Evolutionary conservation across 2,113 vertebrate species (phyloP).

Genomic region (Pseudorectes ferrugineus): DNA sequence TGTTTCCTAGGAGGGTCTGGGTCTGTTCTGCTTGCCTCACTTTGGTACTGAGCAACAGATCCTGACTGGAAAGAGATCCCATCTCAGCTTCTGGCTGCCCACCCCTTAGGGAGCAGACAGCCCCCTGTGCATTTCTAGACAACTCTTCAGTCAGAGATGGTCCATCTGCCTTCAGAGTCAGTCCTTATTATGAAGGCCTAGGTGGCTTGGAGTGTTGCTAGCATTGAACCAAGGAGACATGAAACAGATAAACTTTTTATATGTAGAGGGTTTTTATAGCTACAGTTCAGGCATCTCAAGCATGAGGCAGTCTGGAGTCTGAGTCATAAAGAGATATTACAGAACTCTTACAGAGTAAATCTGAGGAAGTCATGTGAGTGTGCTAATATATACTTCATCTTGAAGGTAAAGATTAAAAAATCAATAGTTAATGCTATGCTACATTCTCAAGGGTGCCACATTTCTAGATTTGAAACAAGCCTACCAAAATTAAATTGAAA

Average conservation of each 20-base stretch:
- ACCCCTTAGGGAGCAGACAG: background rate
- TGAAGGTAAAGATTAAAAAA: background rate
- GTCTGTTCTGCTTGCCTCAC: background rate
- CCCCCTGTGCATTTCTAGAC: background rate
- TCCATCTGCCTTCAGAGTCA: background rate
- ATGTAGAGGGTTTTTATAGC: background rate
- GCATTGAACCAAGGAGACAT: background rate
- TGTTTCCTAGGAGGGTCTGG: background rate
- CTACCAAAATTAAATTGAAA: background rate
- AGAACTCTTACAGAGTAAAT: background rate
- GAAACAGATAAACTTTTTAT: background rate
- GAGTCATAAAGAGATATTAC: background rate
- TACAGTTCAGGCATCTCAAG: background rate
- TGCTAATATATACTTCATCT: background rate
- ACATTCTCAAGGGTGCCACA: background rate
- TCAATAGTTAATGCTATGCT: background rate
- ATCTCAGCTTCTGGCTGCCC: background rate
- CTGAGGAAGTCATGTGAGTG: background rate
- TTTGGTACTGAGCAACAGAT: background rate
- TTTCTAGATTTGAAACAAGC: background rate
- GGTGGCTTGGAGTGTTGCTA: fast-evolving
- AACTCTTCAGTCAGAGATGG: background rate
- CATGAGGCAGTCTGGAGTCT: background rate
- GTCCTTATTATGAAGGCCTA: background rate
- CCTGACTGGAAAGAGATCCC: background rate